Evolutionary conservation across 2,113 vertebrate species (phyloP).

Genomic region (Parus major): DNA sequence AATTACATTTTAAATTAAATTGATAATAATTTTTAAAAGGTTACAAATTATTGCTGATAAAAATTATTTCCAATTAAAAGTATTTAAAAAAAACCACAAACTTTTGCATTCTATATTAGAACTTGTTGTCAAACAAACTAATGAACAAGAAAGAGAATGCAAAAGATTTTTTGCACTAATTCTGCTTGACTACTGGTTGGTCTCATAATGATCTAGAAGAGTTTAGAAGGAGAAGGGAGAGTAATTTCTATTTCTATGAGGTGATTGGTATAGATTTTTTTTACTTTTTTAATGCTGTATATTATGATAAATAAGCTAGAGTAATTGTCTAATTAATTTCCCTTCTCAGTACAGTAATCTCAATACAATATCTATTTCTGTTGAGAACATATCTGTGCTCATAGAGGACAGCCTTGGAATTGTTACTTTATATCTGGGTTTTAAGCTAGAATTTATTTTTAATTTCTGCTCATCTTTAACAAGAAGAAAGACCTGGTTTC

Average conservation of each 20-base stretch:
- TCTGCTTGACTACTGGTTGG: background rate
- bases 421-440: background rate
- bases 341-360: background rate
- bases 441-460: background rate
- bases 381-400: background rate
- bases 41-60: background rate
- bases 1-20: background rate
- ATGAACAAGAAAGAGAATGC: background rate
- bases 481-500: background rate
- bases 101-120: background rate
- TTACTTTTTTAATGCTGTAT: background rate
- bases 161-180: background rate
- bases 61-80: background rate
- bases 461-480: background rate
- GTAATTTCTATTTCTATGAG: background rate
- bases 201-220: background rate
- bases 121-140: background rate
- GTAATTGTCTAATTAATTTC: background rate
- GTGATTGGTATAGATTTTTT: fast-evolving
- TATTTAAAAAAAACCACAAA: background rate
- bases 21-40: background rate
- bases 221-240: background rate
- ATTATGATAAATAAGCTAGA: background rate
- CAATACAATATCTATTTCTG: background rate
- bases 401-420: background rate